These are phyloP conservation scores for Barnardius zonarius DNA, from an alignment of 2,113 vertebrate species.

Conservation along the genomic window DNA sequence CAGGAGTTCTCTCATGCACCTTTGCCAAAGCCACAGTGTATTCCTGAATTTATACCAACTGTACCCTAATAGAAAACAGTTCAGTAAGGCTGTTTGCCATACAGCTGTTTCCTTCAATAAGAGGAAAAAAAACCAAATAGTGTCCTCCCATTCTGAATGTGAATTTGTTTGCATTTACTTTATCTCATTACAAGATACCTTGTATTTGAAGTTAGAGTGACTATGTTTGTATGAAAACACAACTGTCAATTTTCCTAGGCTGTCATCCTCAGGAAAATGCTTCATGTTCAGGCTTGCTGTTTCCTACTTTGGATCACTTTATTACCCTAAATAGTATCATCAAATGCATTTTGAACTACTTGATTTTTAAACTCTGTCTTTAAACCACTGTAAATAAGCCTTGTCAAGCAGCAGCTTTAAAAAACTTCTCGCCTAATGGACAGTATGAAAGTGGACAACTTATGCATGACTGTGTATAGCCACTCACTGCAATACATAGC, in stretches of 20 bases:
- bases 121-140: accelerated
- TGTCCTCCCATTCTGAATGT: neutral
- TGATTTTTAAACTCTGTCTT: neutral
- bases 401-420: neutral
- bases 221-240: neutral
- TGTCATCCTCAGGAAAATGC: neutral
- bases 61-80: neutral
- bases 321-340: neutral
- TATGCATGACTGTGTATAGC: neutral
- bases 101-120: neutral
- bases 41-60: neutral
- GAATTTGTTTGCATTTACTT: neutral
- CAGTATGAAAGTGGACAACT: neutral
- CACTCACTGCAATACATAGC: neutral
- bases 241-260: neutral
- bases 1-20: neutral
- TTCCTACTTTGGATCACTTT: neutral
- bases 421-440: neutral
- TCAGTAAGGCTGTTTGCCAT: neutral
- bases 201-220: neutral
- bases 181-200: neutral
- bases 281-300: neutral
- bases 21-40: neutral
- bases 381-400: neutral
- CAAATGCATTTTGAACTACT: neutral